Conservation (phyloP, 64 coral and sea anemone genomes). For the Catalaphyllia jardinei region DNA sequence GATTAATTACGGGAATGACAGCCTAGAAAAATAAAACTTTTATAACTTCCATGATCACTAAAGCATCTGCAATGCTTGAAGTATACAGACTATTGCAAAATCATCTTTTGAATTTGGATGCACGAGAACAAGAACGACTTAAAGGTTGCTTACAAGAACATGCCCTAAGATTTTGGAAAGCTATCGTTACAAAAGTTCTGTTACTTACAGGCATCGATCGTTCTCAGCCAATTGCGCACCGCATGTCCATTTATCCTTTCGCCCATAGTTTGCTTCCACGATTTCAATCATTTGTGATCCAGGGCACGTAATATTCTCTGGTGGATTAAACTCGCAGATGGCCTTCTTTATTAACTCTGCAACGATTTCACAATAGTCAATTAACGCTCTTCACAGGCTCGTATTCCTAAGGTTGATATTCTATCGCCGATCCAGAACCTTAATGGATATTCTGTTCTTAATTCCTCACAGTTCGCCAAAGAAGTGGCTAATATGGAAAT, state of each 20-base stretch:
- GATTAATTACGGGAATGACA: background rate
- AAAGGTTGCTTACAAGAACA: no score
- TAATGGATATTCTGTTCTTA: no score
- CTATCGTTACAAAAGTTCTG: background rate
- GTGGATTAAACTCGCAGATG: slow-evolving; percentile 57
- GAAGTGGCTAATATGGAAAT: no score
- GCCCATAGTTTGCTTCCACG: slow-evolving; percentile 30
- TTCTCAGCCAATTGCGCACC: slow-evolving; percentile 12
- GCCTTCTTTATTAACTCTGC: slow-evolving; percentile 8
- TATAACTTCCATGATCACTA: no score
- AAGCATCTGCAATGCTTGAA: no score
- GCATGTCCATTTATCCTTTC: slow-evolving; percentile 42
- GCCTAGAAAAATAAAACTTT: background rate
- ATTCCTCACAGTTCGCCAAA: no score
- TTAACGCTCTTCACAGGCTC: background rate
- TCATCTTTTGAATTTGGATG: no score
- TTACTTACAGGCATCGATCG: background rate
- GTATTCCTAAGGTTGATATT: no score
- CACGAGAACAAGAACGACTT: no score
- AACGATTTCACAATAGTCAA: background rate
- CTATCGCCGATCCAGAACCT: no score
- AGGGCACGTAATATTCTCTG: slow-evolving; percentile 56
- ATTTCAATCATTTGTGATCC: slow-evolving; percentile 17
- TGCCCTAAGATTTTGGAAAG: background rate
- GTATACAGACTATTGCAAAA: no score